Evolutionary conservation across 2,113 vertebrate species (phyloP), one percentile per base, ranked within the genome.

Genomic region (Phocoena phocoena): DNA sequence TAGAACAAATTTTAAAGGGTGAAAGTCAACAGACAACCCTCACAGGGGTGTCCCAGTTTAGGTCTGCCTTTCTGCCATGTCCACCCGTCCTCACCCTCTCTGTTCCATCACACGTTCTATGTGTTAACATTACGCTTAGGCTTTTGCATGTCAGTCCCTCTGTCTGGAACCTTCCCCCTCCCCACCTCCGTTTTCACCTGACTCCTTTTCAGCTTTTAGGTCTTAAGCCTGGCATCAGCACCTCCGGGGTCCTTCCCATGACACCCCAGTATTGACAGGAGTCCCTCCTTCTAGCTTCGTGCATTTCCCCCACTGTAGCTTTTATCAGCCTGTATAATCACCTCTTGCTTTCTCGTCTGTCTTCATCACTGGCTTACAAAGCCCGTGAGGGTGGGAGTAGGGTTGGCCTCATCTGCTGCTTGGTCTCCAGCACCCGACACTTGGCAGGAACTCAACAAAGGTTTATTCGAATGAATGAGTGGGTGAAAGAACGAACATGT

Each of bases 21-120:
- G 11, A 25, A 11, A 47, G 10, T 7, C 21, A 50, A 7, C 20
- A 77, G 71, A 53, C 9, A 26, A 3, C 5, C 6, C 58, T 58
- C 6, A 8, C 6, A 7, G 86, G 25, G 13, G 33, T 1, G 38
- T 23, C 21, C 1, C 6, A 0, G 3, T 5, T 44, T 14, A 5
- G 31, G 58, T 20, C 10, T 1, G 5, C 26, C 33, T 36, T 41
- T 20, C 62, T 28, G 44, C 60, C 25, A 0, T 1, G 38, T 3
- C 14, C 18, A 4, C 10, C 1, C 10, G 1, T 26, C 68, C 80
- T 33, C 41, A 5, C 4, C 58, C n/a, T 9, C 28, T n/a, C 26
- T 3, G 15, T 47, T 36, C 63, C 8, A 3, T 21, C 44, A 6
- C 50, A 17, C 1, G 14, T 17, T n/a, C 50, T 26, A 0, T 4